These are phyloP conservation scores for Ophraella communa DNA, from an alignment of 2,888 invertebrate genomes.

Conservation along the genomic window DNA sequence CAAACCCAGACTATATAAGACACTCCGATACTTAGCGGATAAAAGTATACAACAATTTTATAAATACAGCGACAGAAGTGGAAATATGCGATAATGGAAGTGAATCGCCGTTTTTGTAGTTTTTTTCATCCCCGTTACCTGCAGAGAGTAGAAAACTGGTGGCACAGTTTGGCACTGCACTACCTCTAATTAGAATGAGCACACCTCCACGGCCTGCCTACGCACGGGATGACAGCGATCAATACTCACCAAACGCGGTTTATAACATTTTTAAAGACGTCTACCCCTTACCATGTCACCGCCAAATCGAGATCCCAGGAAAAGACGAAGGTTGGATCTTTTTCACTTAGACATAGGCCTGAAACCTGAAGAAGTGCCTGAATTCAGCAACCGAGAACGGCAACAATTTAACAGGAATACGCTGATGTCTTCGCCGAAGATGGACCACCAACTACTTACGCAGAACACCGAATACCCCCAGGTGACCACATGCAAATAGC, in stretches of 20 bases:
- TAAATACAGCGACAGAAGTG: too few species aligned
- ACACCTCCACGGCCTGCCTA: background rate
- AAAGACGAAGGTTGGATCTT: constrained; percentile 1
- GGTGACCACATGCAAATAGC: constrained; percentile 16
- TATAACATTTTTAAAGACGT: constrained; percentile 21
- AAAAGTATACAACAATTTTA: too few species aligned
- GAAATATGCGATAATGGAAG: too few species aligned
- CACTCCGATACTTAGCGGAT: too few species aligned
- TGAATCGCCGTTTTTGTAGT: constrained; percentile 20
- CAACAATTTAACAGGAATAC: constrained; percentile 3
- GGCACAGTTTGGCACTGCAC: background rate
- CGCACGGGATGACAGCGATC: background rate
- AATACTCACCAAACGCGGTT: constrained; percentile 15
- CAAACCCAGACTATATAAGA: constrained; percentile 4
- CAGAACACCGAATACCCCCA: constrained; percentile 27
- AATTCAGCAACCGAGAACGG: background rate
- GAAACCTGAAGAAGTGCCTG: constrained; percentile 10
- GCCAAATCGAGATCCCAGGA: constrained; percentile 1
- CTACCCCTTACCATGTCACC: constrained; percentile 6
- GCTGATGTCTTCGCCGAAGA: constrained; percentile 14
- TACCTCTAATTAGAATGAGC: background rate
- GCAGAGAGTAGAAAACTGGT: too few species aligned
- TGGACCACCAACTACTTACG: constrained; percentile 23
- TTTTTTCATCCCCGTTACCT: constrained; percentile 17
- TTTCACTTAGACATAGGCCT: constrained; percentile 9